Percentiles rank a stretch among this genome's conserved stretches.
These are phyloP conservation scores for Cavia porcellus DNA, from an alignment of 2,113 vertebrate genomes.

Conservation along the genomic window DNA sequence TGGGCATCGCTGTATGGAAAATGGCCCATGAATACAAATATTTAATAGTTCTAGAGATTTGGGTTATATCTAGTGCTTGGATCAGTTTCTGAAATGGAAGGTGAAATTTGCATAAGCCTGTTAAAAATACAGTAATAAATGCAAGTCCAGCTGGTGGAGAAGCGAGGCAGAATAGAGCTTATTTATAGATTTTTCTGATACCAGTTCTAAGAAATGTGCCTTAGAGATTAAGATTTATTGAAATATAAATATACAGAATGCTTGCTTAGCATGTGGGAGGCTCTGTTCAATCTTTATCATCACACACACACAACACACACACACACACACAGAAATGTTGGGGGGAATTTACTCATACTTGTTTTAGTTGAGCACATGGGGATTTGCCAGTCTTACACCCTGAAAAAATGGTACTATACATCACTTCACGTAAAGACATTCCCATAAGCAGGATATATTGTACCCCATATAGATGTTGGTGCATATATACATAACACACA, in stretches of 20 bases:
- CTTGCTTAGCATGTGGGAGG: background rate
- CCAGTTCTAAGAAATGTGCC: slow-evolving; percentile 80
- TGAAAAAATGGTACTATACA: background rate
- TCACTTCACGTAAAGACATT: background rate
- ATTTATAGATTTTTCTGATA: slow-evolving; percentile 79
- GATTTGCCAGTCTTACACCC: background rate
- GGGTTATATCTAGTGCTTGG: slow-evolving; percentile 71
- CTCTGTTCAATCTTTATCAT: background rate
- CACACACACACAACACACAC: too few relatives aligned
- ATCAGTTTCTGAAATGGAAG: slow-evolving; percentile 62
- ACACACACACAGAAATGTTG: background rate
- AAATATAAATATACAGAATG: slow-evolving; percentile 77
- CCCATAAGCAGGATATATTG: background rate
- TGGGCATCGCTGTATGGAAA: slow-evolving; percentile 50
- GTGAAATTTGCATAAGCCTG: slow-evolving; percentile 70
- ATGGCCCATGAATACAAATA: slow-evolving; percentile 57
- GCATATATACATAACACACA: background rate
- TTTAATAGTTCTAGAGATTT: slow-evolving; percentile 61
- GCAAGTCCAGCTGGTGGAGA: slow-evolving; percentile 57
- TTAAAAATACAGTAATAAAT: slow-evolving; percentile 59
- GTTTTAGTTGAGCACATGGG: background rate
- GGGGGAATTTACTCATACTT: background rate
- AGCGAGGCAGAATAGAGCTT: slow-evolving; percentile 69
- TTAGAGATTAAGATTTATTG: slow-evolving; percentile 84
- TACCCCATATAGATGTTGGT: background rate